These are phyloP conservation scores for Dromas ardeola DNA, from an alignment of 2,113 vertebrate genomes.

Conservation along the genomic window DNA sequence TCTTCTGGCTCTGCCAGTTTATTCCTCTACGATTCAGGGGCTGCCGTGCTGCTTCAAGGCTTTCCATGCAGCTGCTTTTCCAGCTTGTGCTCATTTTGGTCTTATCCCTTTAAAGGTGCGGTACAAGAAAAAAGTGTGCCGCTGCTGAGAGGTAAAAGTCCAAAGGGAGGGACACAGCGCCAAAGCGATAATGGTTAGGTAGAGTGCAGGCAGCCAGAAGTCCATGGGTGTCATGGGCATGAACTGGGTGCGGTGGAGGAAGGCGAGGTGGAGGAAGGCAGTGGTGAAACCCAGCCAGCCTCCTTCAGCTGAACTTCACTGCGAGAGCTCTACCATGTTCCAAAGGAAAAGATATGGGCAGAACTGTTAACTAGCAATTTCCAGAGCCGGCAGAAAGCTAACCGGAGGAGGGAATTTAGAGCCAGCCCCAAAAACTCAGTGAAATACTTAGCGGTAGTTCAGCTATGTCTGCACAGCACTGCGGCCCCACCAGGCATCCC, in stretches of 20 bases:
- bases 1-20: neutral
- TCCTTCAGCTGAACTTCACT: fast-evolving
- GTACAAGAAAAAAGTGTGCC: neutral
- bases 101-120: neutral
- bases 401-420: neutral
- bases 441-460: neutral
- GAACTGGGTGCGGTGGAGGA: neutral
- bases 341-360: neutral
- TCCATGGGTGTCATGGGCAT: fast-evolving
- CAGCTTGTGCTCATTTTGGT: neutral
- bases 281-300: neutral
- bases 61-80: neutral
- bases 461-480: fast-evolving
- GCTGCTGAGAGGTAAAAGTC: slow-evolving; percentile 20
- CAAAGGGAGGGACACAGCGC: neutral
- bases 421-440: neutral
- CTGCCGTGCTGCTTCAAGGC: neutral
- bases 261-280: neutral
- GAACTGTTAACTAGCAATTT: neutral
- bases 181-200: neutral
- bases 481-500: neutral
- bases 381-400: neutral
- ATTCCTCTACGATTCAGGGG: fast-evolving
- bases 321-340: neutral
- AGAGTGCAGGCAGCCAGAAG: neutral